Evolutionary conservation across 35 echinoderm and acorn worm genomes (phyloP), one percentile per base, ranked within the genome.

Genomic region (Lytechinus pictus): DNA sequence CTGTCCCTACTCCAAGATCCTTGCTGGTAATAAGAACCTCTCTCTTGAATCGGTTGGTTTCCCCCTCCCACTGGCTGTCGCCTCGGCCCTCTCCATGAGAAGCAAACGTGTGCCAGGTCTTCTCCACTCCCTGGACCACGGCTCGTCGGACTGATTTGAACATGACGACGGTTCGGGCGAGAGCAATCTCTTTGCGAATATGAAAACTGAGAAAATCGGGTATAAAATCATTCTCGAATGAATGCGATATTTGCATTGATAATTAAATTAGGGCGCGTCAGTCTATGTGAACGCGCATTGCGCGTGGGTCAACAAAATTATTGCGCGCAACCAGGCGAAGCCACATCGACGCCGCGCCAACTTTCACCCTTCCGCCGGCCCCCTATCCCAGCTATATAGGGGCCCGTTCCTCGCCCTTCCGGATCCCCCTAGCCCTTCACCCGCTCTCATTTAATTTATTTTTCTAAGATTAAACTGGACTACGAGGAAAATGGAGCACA

Each of bases 101-200:
- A 19, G 98, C 97, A 33, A 99, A 79, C 6, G 97, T 96, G 16
- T 97, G 72, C 97, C 96, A 98, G 7, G 96, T 99, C 94, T 98
- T 99, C 92, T 97, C 98, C 7, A 99, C 98, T 16, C 98, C 96
- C 94, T 99, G 86, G 57, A 95, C 91, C 57, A 99, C 95, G 16
- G 95, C 96, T 79, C 96, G 72, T 54, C 97, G 94, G 87, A 99
- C 95, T 4, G 98, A 99, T 92, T 97, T 89, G 94, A 99, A 99
- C 98, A 99, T 99, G 52, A 53, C 95, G 21, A 24, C 95, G 21
- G 14, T n/a, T 53, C 54, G 27, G 94, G 56, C 11, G 28, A 94
- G 10, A 29, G 14, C 21, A 56, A 21, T 54, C 29, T 95, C 27
- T 10, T 95, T 52, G 55, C 29, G 92, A 86, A 79, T 19, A 79